Evolutionary conservation across 1,140 invertebrate species (phyloP).

Genomic region (Streblospio benedicti): DNA sequence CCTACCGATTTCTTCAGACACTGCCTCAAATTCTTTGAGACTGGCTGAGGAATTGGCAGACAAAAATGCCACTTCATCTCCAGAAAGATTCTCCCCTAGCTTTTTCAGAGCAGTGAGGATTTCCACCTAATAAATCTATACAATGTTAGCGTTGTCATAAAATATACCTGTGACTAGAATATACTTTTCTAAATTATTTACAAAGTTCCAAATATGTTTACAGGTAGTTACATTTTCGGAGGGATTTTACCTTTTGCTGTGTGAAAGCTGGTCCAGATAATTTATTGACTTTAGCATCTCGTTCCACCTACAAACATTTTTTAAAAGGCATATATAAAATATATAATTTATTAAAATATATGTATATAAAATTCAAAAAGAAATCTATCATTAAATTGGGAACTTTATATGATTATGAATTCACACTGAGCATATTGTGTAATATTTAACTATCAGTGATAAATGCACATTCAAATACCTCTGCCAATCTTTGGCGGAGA

Average conservation of each 20-base stretch:
- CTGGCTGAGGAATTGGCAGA: slow-evolving; percentile 50
- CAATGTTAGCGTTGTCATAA: too few relatives aligned
- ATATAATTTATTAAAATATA: neutral
- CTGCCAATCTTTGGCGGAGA: slow-evolving; percentile 55
- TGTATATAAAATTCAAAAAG: neutral
- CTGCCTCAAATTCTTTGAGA: slow-evolving; percentile 53
- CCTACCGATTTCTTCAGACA: slow-evolving; percentile 49
- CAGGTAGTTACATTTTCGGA: too few relatives aligned
- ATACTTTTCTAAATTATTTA: too few relatives aligned
- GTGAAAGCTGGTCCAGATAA: slow-evolving; percentile 36
- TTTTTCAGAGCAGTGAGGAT: slow-evolving; percentile 62
- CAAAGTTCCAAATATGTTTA: too few relatives aligned
- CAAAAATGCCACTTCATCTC: slow-evolving; percentile 55
- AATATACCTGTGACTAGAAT: too few relatives aligned
- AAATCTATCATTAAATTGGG: neutral
- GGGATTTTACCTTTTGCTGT: slow-evolving; percentile 49
- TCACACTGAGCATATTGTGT: neutral
- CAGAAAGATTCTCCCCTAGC: slow-evolving; percentile 56
- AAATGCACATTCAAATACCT: slow-evolving; percentile 30
- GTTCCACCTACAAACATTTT: slow-evolving; percentile 40
- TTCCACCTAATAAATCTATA: too few relatives aligned
- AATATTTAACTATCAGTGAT: neutral
- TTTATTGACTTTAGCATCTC: slow-evolving; percentile 50
- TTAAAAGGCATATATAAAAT: neutral
- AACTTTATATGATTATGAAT: neutral